A percentile compares a stretch with the other conserved stretches of the same genome.
These are phyloP conservation scores for Hypolimnas misippus DNA, from an alignment of 2,888 invertebrate species.

Conservation along the genomic window DNA sequence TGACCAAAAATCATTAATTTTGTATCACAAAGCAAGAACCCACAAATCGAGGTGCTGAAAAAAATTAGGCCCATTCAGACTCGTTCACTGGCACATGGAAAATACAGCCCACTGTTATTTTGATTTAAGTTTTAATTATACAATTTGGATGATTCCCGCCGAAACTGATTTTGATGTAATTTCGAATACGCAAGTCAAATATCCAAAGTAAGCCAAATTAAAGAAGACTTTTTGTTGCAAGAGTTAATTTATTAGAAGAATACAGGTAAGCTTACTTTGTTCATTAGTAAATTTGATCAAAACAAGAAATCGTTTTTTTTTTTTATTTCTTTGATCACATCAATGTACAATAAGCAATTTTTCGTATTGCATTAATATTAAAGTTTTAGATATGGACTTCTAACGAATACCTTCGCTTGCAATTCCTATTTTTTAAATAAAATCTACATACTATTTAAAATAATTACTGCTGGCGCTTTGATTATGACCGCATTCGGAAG, in stretches of 20 bases:
- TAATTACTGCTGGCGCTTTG: neutral
- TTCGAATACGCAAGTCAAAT: constrained; percentile 15
- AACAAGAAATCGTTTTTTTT: no score
- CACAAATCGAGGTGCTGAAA: constrained; percentile 80
- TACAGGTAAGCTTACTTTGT: no score
- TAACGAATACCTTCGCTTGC: no score
- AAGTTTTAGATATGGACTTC: no score
- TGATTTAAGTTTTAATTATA: constrained; percentile 75
- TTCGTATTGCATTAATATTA: no score
- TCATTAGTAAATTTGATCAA: no score
- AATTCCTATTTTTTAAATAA: neutral
- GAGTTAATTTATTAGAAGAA: no score
- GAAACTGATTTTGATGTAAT: constrained; percentile 22
- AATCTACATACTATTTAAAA: neutral
- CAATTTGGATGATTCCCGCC: constrained; percentile 44
- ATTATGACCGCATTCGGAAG: neutral
- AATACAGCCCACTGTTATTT: constrained; percentile 59
- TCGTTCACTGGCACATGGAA: constrained; percentile 74
- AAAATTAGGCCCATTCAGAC: constrained; percentile 76
- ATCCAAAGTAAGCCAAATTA: neutral
- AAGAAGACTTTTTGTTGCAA: neutral
- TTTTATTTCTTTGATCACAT: no score
- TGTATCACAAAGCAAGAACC: constrained; percentile 82
- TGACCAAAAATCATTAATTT: constrained; percentile 84
- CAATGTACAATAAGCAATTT: no score